Evolutionary conservation across 2,113 vertebrate species (phyloP), one percentile per base, ranked within the genome.

Genomic region (Nestor notabilis): DNA sequence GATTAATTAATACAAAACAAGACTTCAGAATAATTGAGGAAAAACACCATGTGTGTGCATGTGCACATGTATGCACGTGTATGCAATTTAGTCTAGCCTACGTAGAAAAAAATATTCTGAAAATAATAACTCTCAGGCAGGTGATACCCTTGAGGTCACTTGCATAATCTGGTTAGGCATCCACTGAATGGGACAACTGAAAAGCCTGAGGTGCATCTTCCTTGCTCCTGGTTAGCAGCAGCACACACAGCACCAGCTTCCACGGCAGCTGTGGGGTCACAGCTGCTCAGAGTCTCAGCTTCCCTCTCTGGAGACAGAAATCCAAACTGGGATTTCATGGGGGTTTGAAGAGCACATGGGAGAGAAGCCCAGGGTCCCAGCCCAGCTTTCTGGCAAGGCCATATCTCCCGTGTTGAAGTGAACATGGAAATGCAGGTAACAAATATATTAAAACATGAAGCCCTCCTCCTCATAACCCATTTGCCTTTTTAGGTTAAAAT

Each of bases 201-300:
- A n/a, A 64, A 71, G 7, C 35, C 52, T 47, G 16, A 0, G 0
- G 23, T 12, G 10, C 35, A 20, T 21, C 39, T 47, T 43, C 20
- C 9, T 85, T 39, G 0, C 37, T 65, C 12, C 55, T 13, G 6
- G 23, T 24, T 35, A n/a, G 35, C 65, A 64, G 17, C 50, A 75
- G 4, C 35, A n/a, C 5, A 4, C 2, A 1, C 60, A 50, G 64
- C 9, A 1, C n/a, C 47, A 19, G 43, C 39, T 79, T 13, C 53
- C 21, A 20, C 49, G 33, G 53, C 14, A 9, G 2, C 33, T 35
- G 6, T 7, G 10, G 50, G 46, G 12, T 33, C 2, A 0, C 0
- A 4, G 61, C 44, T 44, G 29, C 64, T 78, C 1, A 0, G 17
- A 17, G 49, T 13, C 35, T 85, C 71, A 65, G 18, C 63, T 47